Conservation (phyloP, 2,888 invertebrate species). For the Drosophila borborema region DNA sequence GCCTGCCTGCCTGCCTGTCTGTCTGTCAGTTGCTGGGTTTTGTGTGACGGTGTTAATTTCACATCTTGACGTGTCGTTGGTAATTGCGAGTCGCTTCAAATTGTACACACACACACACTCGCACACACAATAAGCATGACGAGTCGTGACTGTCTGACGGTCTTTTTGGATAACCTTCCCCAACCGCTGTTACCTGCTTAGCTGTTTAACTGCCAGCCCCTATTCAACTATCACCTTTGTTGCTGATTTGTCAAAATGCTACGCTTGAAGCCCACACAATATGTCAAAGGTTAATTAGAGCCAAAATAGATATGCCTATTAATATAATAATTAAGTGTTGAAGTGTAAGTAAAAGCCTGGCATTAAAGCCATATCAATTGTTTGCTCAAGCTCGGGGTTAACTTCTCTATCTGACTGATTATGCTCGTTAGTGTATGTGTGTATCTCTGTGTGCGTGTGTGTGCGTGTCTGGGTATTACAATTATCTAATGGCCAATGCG, state of each 20-base stretch:
- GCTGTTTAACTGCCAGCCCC: conserved; percentile 24
- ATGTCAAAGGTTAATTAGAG: conserved; percentile 79
- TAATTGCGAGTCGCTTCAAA: conserved; percentile 80
- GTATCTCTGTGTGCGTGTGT: not conserved
- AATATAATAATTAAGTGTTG: conserved; percentile 79
- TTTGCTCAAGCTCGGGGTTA: conserved; percentile 13
- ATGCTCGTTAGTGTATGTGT: not conserved
- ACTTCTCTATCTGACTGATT: not conserved
- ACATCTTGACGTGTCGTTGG: conserved; percentile 81
- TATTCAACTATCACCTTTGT: conserved; percentile 54
- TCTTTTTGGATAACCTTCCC: conserved; percentile 42
- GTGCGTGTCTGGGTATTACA: conserved; percentile 8
- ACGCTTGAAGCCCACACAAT: conserved; percentile 48
- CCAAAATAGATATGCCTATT: conserved; percentile 75
- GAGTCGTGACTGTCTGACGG: conserved; percentile 67
- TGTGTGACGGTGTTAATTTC: conserved; percentile 81
- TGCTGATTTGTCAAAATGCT: conserved; percentile 77
- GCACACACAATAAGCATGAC: conserved; percentile 46
- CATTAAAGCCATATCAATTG: conserved; percentile 53
- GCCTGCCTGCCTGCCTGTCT: conserved; percentile 12
- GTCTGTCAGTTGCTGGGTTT: conserved; percentile 41
- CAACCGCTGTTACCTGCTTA: not conserved
- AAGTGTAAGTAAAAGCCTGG: conserved; percentile 57
- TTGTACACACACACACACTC: conserved; percentile 51
- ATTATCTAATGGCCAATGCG: conserved; percentile 45